Evolutionary conservation across 2,888 invertebrate genomes (phyloP), one percentile per base, ranked within the genome.

Genomic region (Caenorhabditis panamensis): DNA sequence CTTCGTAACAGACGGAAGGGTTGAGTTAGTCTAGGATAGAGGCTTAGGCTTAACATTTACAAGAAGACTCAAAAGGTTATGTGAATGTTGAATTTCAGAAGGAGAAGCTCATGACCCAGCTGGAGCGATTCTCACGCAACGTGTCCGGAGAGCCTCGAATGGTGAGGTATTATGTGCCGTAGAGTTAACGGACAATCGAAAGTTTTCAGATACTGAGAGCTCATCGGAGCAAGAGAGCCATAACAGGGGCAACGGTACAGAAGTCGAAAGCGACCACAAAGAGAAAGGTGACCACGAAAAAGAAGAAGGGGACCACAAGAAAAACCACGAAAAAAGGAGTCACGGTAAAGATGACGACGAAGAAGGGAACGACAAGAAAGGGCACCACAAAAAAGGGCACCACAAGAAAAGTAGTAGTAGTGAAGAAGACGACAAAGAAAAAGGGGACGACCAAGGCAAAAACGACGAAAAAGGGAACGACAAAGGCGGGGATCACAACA

Each of bases 1-100:
- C 56, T 73, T 47, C 72, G 63, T 49, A 73, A 73, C 44, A 73
- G n/a, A n/a, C n/a, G n/a, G n/a, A n/a, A n/a, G n/a, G n/a, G n/a
- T n/a, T n/a, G n/a, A n/a, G n/a, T n/a, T n/a, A n/a, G n/a, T n/a
- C n/a, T n/a, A n/a, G n/a, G n/a, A n/a, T n/a, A n/a, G n/a, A n/a
- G n/a, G n/a, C n/a, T n/a, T n/a, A n/a, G n/a, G n/a, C n/a, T n/a
- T n/a, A n/a, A n/a, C n/a, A n/a, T n/a, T n/a, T n/a, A n/a, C n/a
- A n/a, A n/a, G n/a, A n/a, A n/a, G n/a, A n/a, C n/a, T n/a, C n/a
- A n/a, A n/a, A n/a, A n/a, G n/a, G n/a, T n/a, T n/a, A n/a, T n/a
- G n/a, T n/a, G n/a, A n/a, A n/a, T n/a, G n/a, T n/a, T n/a, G n/a
- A n/a, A n/a, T n/a, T n/a, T n/a, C n/a, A n/a, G n/a, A n/a, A n/a